Conservation (phyloP, 2,113 vertebrate species). For the Muntiacus muntjak region DNA sequence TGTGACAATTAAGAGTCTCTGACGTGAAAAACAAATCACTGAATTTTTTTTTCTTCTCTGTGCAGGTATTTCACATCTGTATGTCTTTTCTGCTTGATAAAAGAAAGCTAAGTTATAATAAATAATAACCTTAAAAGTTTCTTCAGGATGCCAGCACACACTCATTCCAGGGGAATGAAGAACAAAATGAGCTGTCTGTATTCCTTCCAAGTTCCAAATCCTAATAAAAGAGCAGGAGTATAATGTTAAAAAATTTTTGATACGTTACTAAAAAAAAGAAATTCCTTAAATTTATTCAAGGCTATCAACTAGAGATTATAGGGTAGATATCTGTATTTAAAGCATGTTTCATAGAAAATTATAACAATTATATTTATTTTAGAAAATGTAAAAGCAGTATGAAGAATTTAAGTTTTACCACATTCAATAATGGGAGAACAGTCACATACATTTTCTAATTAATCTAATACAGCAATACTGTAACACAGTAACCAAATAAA, state of each 20-base stretch:
- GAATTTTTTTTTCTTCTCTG: not conserved
- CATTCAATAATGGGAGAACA: not conserved
- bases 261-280: conserved; percentile 42
- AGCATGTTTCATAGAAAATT: conserved; percentile 17
- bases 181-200: conserved; percentile 87
- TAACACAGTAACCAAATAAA: not conserved
- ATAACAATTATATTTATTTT: not conserved
- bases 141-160: conserved; percentile 97
- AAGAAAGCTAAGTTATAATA: conserved; percentile 47
- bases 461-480: not conserved
- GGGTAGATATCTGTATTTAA: not conserved
- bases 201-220: conserved; percentile 94
- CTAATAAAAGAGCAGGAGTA: conserved; percentile 73
- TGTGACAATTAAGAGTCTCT: not conserved
- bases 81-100: conserved; percentile 37
- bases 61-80: not conserved
- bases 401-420: not conserved
- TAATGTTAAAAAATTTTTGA: conserved; percentile 34
- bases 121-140: conserved; percentile 89
- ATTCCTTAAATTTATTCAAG: not conserved
- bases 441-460: not conserved
- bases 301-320: conserved; percentile 22
- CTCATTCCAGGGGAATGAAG: conserved; percentile 94
- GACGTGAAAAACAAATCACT: not conserved
- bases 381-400: not conserved